Conservation (phyloP, 2,797 vertebrate genomes). For the Myotis vivesi region DNA sequence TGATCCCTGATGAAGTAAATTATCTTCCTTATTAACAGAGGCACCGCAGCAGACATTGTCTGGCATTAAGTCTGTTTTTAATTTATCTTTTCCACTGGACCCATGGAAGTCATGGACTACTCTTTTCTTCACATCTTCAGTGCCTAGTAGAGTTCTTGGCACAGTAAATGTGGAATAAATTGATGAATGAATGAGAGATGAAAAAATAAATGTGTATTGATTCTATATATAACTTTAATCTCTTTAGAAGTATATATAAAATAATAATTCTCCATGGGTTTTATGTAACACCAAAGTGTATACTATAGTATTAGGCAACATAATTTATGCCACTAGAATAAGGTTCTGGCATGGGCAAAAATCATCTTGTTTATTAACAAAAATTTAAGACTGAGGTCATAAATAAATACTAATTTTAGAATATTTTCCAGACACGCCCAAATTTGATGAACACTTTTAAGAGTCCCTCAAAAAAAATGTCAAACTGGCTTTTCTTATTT, state of each 20-base stretch:
- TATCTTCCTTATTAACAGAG: neutral
- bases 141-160: neutral
- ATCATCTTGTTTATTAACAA: neutral
- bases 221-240: neutral
- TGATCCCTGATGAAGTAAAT: neutral
- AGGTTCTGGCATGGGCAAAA: neutral
- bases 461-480: neutral
- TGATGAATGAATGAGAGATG: neutral
- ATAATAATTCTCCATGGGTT: neutral
- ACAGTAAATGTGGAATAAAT: neutral
- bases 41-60: neutral
- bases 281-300: neutral
- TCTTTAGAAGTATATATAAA: neutral
- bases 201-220: neutral
- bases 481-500: neutral
- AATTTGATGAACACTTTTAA: neutral
- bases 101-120: neutral
- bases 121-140: neutral
- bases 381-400: neutral
- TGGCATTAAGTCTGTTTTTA: neutral
- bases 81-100: neutral
- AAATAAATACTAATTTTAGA: slow-evolving; percentile 1
- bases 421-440: neutral
- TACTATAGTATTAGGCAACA: neutral
- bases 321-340: neutral